Evolutionary conservation across 2,113 vertebrate species (phyloP), one percentile per base, ranked within the genome.

Genomic region (Hemibagrus wyckioides): DNA sequence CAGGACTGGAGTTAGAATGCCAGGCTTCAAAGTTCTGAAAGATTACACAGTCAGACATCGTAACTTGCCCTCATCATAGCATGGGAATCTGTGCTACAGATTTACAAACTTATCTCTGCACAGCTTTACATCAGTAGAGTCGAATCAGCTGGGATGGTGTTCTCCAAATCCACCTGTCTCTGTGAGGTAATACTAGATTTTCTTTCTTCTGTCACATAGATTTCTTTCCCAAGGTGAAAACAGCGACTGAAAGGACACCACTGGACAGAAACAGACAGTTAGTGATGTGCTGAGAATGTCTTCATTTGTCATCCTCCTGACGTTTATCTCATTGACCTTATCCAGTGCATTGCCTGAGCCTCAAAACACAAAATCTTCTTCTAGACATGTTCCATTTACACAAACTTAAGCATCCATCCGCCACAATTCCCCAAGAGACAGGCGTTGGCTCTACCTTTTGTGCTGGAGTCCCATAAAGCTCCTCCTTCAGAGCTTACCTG

Each of bases 171-270:
- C 52, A 57, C 83, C 82, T 41, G 61, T 63, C 69, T 41, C 36
- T 73, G 21, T 41, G 69, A 73, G 36, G 21, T 59, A 77, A 83
- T 39, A 52, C 71, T 71, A 23, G 13, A 83, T 79, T 86, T 57
- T 59, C 75, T 63, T 63, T 39, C 2, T 79, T 81, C 71, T 79
- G 44, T 50, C 57, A 83, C 21, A 59, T 71, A 59, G 79, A 69
- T 79, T 89, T 83, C 50, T 65, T 83, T 80, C 50, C 30, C 65
- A 57, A 84, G 65, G 85, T 83, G 57, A 86, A 61, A n/a, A 71
- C 44, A 83, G 11, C 23, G n/a, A 25, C 41, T 54, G n/a, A n/a
- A 6, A 44, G 30, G 83, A 61, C 25, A 28, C 59, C 61, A 33
- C 11, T 6, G 67, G 81, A 67, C 76, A 59, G 73, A 79, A n/a